These are phyloP conservation scores for Erythrolamprus reginae DNA, from an alignment of 2,113 vertebrate genomes.

Conservation along the genomic window DNA sequence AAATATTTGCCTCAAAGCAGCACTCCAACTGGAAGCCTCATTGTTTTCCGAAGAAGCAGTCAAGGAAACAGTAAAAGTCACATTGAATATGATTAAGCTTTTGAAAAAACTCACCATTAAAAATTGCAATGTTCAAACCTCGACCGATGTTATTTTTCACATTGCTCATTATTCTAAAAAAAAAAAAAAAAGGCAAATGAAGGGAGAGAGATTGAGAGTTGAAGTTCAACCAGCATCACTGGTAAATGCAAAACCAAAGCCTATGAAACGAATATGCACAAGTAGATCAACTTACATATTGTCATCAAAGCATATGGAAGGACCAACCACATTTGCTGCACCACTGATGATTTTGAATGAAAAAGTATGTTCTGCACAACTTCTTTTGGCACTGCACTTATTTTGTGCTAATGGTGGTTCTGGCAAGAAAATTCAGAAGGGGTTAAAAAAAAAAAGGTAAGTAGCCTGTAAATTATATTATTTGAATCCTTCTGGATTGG, in stretches of 20 bases:
- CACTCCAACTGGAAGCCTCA: not conserved
- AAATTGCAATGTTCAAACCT: slow-evolving; percentile 80
- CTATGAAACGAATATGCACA: not conserved
- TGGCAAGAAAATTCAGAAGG: slow-evolving; percentile 16
- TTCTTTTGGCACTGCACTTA: slow-evolving; percentile 68
- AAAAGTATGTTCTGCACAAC: slow-evolving; percentile 68
- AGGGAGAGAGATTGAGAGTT: not conserved
- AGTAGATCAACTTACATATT: slow-evolving; percentile 63
- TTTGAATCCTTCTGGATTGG: too few species aligned
- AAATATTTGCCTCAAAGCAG: not conserved
- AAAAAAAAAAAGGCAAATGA: slow-evolving; percentile 27
- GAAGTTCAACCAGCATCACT: not conserved
- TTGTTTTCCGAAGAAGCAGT: not conserved
- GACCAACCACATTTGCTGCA: slow-evolving; percentile 78
- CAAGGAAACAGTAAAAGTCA: not conserved
- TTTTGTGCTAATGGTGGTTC: not conserved
- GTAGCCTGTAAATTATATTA: not conserved
- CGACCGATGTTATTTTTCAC: slow-evolving; percentile 77
- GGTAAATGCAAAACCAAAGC: accelerated
- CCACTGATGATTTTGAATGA: slow-evolving; percentile 77
- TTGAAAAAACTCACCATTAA: slow-evolving; percentile 74
- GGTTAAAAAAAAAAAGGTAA: too few species aligned
- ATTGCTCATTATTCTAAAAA: slow-evolving; percentile 78
- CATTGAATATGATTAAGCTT: not conserved
- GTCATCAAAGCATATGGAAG: slow-evolving; percentile 80